Conservation (phyloP, 2,113 vertebrate genomes). For the Dasyornis broadbenti region DNA sequence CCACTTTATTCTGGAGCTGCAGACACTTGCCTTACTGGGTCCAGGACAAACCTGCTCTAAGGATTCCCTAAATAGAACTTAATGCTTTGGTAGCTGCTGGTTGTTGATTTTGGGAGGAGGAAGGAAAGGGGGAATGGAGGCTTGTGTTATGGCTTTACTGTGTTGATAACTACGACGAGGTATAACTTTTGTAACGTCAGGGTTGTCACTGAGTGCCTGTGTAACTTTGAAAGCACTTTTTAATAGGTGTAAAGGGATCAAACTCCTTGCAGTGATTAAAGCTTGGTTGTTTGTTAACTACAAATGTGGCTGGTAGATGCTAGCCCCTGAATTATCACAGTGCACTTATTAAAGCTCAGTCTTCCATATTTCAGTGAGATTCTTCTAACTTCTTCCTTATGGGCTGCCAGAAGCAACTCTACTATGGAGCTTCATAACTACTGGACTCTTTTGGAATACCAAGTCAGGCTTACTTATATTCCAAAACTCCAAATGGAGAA, state of each 20-base stretch:
- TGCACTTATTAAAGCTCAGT: background rate
- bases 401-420: background rate
- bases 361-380: background rate
- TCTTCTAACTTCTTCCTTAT: background rate
- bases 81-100: background rate
- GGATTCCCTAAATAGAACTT: background rate
- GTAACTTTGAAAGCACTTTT: background rate
- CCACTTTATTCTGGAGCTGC: slow-evolving; percentile 52
- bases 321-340: background rate
- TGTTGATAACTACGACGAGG: background rate
- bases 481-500: background rate
- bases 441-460: background rate
- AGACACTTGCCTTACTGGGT: slow-evolving; percentile 54
- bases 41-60: slow-evolving; percentile 12
- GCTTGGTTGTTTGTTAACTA: background rate
- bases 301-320: background rate
- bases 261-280: slow-evolving; percentile 6
- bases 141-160: background rate
- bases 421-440: background rate
- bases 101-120: background rate
- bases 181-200: background rate
- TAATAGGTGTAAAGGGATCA: background rate
- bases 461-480: background rate
- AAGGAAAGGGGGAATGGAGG: background rate
- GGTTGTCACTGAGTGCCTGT: background rate